phyloP scores from a whole-genome alignment of 2,888 invertebrate species.

The Eupithecia exiguata region DNA sequence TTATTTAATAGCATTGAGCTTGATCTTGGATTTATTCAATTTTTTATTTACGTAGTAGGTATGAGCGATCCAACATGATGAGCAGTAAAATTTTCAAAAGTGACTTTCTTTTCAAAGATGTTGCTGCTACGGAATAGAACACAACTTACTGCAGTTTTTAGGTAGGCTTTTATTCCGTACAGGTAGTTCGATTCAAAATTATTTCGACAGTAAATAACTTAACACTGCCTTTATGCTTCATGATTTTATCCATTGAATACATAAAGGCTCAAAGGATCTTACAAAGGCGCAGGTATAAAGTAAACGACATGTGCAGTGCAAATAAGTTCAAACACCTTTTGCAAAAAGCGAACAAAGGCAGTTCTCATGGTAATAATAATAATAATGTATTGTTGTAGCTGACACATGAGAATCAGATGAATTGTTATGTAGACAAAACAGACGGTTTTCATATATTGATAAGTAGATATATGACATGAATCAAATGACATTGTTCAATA shows the following conservation, averaged over 20 bases:
- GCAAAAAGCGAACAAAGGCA: slow-evolving; percentile 39
- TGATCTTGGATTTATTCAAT: background rate
- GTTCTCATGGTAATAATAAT: slow-evolving; percentile 40
- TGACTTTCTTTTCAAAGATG: background rate
- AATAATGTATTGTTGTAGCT: slow-evolving; percentile 25
- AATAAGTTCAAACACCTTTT: slow-evolving; percentile 45
- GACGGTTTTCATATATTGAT: background rate
- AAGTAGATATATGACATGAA: background rate
- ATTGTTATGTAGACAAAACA: slow-evolving; percentile 15
- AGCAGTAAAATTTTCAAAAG: background rate
- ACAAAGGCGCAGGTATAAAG: slow-evolving; percentile 36
- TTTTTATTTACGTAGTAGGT: background rate
- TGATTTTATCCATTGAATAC: slow-evolving; percentile 12
- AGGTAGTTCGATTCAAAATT: background rate
- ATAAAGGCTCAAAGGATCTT: background rate
- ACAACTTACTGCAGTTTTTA: background rate
- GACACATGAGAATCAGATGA: slow-evolving; percentile 19
- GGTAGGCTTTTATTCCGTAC: background rate
- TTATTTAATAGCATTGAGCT: background rate
- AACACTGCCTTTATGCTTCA: background rate
- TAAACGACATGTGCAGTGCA: slow-evolving; percentile 39
- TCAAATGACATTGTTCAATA: background rate
- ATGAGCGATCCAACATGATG: background rate
- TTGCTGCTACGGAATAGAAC: background rate
- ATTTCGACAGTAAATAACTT: background rate